Evolutionary conservation across 2,797 vertebrate species (phyloP).

Genomic region (Liasis olivaceus): DNA sequence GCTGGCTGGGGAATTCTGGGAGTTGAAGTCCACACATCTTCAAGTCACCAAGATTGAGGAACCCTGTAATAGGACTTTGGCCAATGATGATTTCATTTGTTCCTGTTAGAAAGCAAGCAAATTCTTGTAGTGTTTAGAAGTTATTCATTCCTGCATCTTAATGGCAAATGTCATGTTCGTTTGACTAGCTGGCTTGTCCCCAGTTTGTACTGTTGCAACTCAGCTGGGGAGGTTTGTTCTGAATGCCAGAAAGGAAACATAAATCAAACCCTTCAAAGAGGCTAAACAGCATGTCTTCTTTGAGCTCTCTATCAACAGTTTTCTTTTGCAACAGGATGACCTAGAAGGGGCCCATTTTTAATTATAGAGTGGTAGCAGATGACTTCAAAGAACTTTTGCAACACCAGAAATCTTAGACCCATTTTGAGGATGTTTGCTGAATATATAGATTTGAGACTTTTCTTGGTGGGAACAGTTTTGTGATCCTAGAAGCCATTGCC

Average conservation of each 20-base stretch:
- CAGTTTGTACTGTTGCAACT: slow-evolving; percentile 32
- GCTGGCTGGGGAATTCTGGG: too few species aligned
- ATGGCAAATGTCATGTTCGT: slow-evolving; percentile 45
- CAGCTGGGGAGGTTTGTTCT: slow-evolving; percentile 41
- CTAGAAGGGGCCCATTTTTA: not conserved
- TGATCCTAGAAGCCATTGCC: not conserved
- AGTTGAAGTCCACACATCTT: too few species aligned
- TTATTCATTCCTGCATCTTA: slow-evolving; percentile 48
- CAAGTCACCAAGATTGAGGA: too few species aligned
- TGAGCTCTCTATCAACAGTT: not conserved
- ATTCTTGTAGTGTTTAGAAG: slow-evolving; percentile 46
- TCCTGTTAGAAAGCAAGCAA: slow-evolving; percentile 33
- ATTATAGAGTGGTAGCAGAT: not conserved
- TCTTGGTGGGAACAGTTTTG: not conserved
- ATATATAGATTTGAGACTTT: not conserved
- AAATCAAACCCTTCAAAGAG: slow-evolving; percentile 5
- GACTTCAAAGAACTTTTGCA: slow-evolving; percentile 15
- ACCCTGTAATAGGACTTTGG: not conserved
- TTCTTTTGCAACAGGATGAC: not conserved
- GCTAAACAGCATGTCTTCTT: not conserved
- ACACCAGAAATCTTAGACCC: not conserved
- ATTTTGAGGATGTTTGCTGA: slow-evolving; percentile 1
- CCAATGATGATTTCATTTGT: not conserved
- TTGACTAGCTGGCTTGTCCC: slow-evolving; percentile 44
- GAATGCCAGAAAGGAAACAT: slow-evolving; percentile 42